A percentile compares a stretch with the other conserved stretches of the same genome.
Conservation (phyloP, 2,797 vertebrate species). For the Lagocephalus sceleratus region DNA sequence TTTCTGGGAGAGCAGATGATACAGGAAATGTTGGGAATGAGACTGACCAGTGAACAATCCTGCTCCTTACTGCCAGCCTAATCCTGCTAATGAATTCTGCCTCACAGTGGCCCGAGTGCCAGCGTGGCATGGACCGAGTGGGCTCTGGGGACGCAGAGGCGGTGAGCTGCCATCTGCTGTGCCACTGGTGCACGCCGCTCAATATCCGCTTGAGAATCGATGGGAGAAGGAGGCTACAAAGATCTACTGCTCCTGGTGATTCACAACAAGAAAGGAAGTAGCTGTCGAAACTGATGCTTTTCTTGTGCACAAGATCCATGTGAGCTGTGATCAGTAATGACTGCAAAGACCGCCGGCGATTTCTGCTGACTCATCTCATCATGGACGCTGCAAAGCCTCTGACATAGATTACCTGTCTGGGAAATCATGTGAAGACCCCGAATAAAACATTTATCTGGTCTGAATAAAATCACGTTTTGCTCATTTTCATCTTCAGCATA, state of each 20-base stretch:
- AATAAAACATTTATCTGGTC: conserved; percentile 30
- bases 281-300: conserved; percentile 16
- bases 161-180: conserved; percentile 57
- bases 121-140: conserved; percentile 51
- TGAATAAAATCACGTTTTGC: conserved; percentile 5
- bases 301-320: conserved; percentile 23
- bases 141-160: conserved; percentile 40
- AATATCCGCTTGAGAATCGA: conserved; percentile 19
- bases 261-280: not conserved
- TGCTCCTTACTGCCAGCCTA: conserved; percentile 38
- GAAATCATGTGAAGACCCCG: conserved; percentile 19
- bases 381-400: conserved; percentile 24
- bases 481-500: conserved; percentile 19
- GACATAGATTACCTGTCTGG: conserved; percentile 35
- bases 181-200: conserved; percentile 17
- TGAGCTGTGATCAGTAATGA: conserved; percentile 46
- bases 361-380: conserved; percentile 30
- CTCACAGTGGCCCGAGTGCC: conserved; percentile 48
- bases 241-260: conserved; percentile 1
- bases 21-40: conserved; percentile 18
- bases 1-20: conserved; percentile 16
- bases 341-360: conserved; percentile 17
- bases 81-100: conserved; percentile 63
- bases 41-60: conserved; percentile 4
- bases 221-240: conserved; percentile 8